These are phyloP conservation scores for Salvelinus sp. DNA, from an alignment of 2,113 vertebrate genomes.

Conservation along the genomic window DNA sequence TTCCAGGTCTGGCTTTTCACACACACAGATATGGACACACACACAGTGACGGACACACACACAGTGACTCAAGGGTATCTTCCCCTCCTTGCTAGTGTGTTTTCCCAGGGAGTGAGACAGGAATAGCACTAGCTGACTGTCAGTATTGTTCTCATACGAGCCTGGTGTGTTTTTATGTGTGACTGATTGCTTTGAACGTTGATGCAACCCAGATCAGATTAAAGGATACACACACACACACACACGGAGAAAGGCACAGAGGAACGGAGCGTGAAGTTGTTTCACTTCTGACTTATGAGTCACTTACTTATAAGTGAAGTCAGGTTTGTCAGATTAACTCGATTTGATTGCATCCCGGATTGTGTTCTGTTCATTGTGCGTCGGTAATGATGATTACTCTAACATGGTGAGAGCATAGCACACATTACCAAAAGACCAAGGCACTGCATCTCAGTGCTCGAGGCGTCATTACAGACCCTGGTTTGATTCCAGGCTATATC, in stretches of 20 bases:
- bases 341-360: no score
- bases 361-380: no score
- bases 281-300: no score
- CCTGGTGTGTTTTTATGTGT: background rate
- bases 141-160: slow-evolving; percentile 26
- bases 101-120: slow-evolving; percentile 51
- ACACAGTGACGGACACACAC: slow-evolving; percentile 14
- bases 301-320: no score
- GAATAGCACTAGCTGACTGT: slow-evolving; percentile 22
- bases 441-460: no score
- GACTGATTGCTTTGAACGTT: slow-evolving; percentile 31
- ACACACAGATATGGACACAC: slow-evolving; percentile 17
- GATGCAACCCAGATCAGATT: slow-evolving; percentile 27
- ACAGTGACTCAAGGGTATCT: slow-evolving; percentile 19
- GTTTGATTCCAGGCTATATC: no score
- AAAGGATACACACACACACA: background rate
- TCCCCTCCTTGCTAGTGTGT: slow-evolving; percentile 39
- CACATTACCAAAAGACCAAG: no score
- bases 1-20: slow-evolving; percentile 60
- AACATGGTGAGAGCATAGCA: no score
- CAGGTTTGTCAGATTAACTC: no score
- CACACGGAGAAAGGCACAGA: background rate
- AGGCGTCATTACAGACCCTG: no score
- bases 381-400: no score
- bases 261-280: background rate